Evolutionary conservation across 2,888 invertebrate species (phyloP), one percentile per base, ranked within the genome.

Genomic region (Polydesmus complanatus): DNA sequence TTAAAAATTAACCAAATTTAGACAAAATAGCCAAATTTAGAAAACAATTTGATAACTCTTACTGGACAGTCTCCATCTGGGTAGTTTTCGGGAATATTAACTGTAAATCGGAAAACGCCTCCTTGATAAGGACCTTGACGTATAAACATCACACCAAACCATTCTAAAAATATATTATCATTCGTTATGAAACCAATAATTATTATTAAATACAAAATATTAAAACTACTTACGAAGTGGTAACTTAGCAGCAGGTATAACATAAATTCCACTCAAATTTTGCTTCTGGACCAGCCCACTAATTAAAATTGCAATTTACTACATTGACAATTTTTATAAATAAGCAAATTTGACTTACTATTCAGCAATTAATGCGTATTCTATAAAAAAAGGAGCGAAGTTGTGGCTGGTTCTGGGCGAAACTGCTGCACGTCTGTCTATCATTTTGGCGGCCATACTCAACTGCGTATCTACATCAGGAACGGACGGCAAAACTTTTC

Each of bases 131-230:
- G 77, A 23, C 95, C 95, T 73, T 85, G 83, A 68, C 91, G 81
- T 59, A 94, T 81, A 78, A 95, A 96, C 70, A 92, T 80, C 25
- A 92, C 85, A 66, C 92, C 92, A 78, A 85, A 88, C 92, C 92
- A 93, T 64, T 84, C 91, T 92, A 77, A 63, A 81, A 79, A 65
- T 67, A 64, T 58, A 48, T 54, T 63, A 58, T n/a, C n/a, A 64
- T 63, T 65, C 22, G 52, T 2, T 11, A 27, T 25, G 22, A 3
- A 27, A 3, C n/a, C 5, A 1, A 11, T 14, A 18, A 5, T 51
- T 2, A 47, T 27, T 21, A 18, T 18, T 54, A 23, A 56, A 56
- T 8, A 56, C 22, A 49, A 14, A 27, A 3, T 21, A 1, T 56
- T 14, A 49, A 55, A 37, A 3, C 23, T 68, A 81, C 84, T 83